phyloP scores from a whole-genome alignment of 2,888 invertebrate species.

The Allacma fusca region DNA sequence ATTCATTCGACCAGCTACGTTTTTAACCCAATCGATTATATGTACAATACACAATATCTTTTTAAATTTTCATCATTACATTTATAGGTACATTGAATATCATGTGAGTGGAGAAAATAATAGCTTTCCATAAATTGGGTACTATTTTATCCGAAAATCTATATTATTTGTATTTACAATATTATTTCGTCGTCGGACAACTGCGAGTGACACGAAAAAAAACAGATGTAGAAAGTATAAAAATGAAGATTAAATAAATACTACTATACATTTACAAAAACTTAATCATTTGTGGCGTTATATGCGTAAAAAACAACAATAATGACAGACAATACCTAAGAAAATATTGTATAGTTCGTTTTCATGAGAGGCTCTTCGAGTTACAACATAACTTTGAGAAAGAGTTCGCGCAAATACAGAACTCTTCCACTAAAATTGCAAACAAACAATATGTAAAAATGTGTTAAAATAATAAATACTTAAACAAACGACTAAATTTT shows the following conservation, averaged over 20 bases:
- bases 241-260: slow-evolving; percentile 25
- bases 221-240: slow-evolving; percentile 27
- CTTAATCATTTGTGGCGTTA: slow-evolving; percentile 1
- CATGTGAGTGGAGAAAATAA: slow-evolving; percentile 41
- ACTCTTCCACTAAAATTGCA: not conserved
- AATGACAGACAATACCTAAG: slow-evolving; percentile 9
- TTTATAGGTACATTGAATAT: slow-evolving; percentile 47
- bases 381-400: slow-evolving; percentile 1
- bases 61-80: not conserved
- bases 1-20: slow-evolving; percentile 34
- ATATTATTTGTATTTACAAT: slow-evolving; percentile 3
- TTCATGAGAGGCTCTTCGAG: slow-evolving; percentile 17
- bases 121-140: slow-evolving; percentile 15
- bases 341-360: slow-evolving; percentile 17
- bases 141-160: slow-evolving; percentile 26
- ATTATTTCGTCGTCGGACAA: slow-evolving; percentile 11
- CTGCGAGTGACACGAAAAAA: slow-evolving; percentile 22
- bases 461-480: slow-evolving; percentile 20
- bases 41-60: not conserved
- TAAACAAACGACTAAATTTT: not conserved
- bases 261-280: slow-evolving; percentile 1
- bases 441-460: slow-evolving; percentile 13
- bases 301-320: slow-evolving; percentile 23
- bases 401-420: slow-evolving; percentile 5
- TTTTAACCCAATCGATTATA: slow-evolving; percentile 23